Conservation (phyloP, 2,888 invertebrate species). For the Apodemia duryi region DNA sequence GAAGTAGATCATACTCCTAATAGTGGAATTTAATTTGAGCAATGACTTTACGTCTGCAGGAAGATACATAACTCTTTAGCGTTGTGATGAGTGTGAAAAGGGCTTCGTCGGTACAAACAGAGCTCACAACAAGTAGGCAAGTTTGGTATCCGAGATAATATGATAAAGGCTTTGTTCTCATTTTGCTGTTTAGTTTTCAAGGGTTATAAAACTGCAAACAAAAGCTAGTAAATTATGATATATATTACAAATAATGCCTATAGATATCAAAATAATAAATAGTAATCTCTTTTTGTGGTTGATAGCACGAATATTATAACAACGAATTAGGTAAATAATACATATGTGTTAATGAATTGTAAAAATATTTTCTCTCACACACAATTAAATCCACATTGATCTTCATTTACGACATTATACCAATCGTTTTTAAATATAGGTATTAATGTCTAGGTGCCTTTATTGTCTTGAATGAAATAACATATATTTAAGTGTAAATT, state of each 20-base stretch:
- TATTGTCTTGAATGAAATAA: slow-evolving; percentile 30
- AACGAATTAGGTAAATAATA: slow-evolving; percentile 29
- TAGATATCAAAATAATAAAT: slow-evolving; percentile 22
- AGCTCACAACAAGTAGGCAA: too few species aligned
- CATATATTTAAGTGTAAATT: slow-evolving; percentile 26
- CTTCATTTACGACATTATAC: slow-evolving; percentile 25
- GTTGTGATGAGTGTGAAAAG: neutral
- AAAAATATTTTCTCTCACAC: neutral
- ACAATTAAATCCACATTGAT: neutral
- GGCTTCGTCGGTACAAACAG: neutral
- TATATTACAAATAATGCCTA: too few species aligned
- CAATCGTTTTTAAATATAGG: neutral
- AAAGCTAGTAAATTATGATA: neutral
- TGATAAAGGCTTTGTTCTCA: too few species aligned
- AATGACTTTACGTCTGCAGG: too few species aligned
- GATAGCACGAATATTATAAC: slow-evolving; percentile 28
- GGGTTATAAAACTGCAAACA: neutral
- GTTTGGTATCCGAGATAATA: too few species aligned
- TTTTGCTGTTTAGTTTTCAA: too few species aligned
- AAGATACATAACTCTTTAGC: too few species aligned
- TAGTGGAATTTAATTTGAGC: too few species aligned
- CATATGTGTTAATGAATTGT: neutral
- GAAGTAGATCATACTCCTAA: too few species aligned
- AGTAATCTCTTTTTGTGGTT: slow-evolving; percentile 29
- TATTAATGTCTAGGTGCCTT: slow-evolving; percentile 24